Evolutionary conservation across 2,797 vertebrate species (phyloP).

Genomic region (Neostethus bicornis): DNA sequence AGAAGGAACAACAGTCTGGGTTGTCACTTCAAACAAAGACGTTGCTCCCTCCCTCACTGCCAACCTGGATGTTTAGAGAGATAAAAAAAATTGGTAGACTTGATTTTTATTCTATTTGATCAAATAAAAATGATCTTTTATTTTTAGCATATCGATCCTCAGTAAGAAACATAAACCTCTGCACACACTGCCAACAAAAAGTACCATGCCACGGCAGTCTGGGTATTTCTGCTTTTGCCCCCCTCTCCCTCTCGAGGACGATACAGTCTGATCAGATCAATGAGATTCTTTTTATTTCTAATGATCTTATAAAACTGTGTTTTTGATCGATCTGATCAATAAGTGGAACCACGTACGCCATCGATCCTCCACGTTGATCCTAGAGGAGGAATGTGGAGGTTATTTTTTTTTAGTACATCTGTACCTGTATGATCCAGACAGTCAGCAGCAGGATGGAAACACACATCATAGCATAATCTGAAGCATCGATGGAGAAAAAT

Average conservation of each 20-base stretch:
- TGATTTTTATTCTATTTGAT: no score
- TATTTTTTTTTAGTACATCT: slow-evolving; percentile 53
- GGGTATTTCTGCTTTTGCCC: slow-evolving; percentile 64
- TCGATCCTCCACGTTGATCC: slow-evolving; percentile 61
- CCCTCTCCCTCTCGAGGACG: slow-evolving; percentile 21
- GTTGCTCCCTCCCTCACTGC: slow-evolving; percentile 14
- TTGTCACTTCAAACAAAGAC: slow-evolving; percentile 66
- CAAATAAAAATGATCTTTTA: slow-evolving; percentile 6
- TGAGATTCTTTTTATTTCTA: slow-evolving; percentile 6
- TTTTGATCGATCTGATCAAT: slow-evolving; percentile 24
- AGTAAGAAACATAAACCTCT: slow-evolving; percentile 1
- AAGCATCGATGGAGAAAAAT: slow-evolving; percentile 22
- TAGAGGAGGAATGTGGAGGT: slow-evolving; percentile 65
- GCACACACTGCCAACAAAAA: slow-evolving; percentile 32
- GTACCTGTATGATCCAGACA: slow-evolving; percentile 36
- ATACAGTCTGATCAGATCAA: slow-evolving; percentile 46
- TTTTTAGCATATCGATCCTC: slow-evolving; percentile 16
- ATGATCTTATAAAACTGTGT: not conserved
- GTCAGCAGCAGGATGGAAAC: not conserved
- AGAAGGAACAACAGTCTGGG: slow-evolving; percentile 71
- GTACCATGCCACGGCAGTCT: slow-evolving; percentile 68
- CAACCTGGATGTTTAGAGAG: slow-evolving; percentile 8
- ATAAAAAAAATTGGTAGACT: slow-evolving; percentile 3
- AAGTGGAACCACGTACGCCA: slow-evolving; percentile 27
- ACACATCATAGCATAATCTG: not conserved